These are phyloP conservation scores for Monoplex corrugatus DNA, from an alignment of 2,888 invertebrate genomes.

Conservation along the genomic window DNA sequence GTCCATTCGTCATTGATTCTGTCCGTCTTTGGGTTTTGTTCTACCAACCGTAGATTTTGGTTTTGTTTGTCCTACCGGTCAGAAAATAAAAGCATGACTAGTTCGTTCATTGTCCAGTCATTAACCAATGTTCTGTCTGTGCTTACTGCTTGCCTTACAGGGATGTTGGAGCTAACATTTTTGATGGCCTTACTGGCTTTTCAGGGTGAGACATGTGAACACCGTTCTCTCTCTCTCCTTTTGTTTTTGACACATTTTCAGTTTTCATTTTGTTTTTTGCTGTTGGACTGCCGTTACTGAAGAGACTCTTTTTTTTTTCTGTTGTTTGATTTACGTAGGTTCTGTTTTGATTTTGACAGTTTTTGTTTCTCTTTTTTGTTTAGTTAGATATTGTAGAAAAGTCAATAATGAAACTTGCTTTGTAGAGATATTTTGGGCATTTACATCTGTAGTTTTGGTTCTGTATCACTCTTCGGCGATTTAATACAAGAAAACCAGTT, in stretches of 20 bases:
- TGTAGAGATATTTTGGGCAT: too few species aligned
- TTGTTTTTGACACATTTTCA: background rate
- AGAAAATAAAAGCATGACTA: background rate
- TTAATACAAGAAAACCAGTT: too few species aligned
- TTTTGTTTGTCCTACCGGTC: background rate
- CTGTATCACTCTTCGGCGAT: too few species aligned
- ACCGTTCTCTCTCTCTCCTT: background rate
- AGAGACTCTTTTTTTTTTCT: background rate
- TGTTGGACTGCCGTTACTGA: background rate
- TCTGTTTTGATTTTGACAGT: background rate
- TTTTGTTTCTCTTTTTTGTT: background rate
- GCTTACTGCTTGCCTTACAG: conserved; percentile 64
- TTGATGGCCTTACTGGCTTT: conserved; percentile 96
- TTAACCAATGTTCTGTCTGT: background rate
- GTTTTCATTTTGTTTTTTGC: background rate
- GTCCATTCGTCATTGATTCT: too few species aligned
- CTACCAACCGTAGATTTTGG: too few species aligned
- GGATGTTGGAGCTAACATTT: conserved; percentile 95
- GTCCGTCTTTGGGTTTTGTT: too few species aligned
- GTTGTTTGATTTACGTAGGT: background rate
- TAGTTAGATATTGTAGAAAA: background rate
- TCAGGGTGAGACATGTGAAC: conserved; percentile 87
- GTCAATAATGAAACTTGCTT: too few species aligned
- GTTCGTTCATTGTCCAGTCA: background rate
- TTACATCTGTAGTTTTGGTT: too few species aligned